Conservation (phyloP, 2,888 invertebrate genomes). For the Horisme vitalbata region DNA sequence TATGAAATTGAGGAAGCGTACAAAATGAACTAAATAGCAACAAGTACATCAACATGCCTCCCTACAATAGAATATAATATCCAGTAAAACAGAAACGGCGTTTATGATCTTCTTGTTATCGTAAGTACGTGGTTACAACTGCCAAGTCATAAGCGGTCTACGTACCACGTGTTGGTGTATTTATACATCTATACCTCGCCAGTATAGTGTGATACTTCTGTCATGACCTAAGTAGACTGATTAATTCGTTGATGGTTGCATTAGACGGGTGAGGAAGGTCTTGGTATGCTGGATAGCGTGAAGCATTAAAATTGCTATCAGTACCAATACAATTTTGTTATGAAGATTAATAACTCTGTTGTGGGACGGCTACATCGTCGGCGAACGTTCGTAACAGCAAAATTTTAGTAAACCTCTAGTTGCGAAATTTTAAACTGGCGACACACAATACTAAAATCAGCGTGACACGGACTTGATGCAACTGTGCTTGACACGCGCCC, state of each 20-base stretch:
- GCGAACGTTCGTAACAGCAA: no score
- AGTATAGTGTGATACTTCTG: slow-evolving; percentile 42
- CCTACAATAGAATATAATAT: slow-evolving; percentile 32
- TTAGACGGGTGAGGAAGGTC: slow-evolving; percentile 31
- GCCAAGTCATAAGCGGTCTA: slow-evolving; percentile 56
- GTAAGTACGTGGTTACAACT: slow-evolving; percentile 36
- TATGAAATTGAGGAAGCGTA: slow-evolving; percentile 64
- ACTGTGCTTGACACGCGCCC: no score
- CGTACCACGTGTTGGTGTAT: slow-evolving; percentile 58
- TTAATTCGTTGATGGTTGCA: slow-evolving; percentile 1
- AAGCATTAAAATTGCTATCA: slow-evolving; percentile 39
- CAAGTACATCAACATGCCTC: slow-evolving; percentile 60
- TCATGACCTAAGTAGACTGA: slow-evolving; percentile 27
- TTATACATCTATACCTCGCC: slow-evolving; percentile 44
- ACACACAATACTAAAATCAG: no score
- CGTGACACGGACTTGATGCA: no score
- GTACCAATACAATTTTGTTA: slow-evolving; percentile 37
- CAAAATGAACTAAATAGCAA: slow-evolving; percentile 49
- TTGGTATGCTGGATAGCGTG: slow-evolving; percentile 31
- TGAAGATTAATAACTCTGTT: slow-evolving; percentile 43
- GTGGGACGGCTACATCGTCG: no score
- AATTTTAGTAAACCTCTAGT: no score
- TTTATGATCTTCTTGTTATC: slow-evolving; percentile 29
- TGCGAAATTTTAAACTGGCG: no score
- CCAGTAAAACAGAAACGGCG: slow-evolving; percentile 18